Evolutionary conservation across 2,113 vertebrate species (phyloP), one percentile per base, ranked within the genome.

Genomic region (Onychostruthus taczanowskii): DNA sequence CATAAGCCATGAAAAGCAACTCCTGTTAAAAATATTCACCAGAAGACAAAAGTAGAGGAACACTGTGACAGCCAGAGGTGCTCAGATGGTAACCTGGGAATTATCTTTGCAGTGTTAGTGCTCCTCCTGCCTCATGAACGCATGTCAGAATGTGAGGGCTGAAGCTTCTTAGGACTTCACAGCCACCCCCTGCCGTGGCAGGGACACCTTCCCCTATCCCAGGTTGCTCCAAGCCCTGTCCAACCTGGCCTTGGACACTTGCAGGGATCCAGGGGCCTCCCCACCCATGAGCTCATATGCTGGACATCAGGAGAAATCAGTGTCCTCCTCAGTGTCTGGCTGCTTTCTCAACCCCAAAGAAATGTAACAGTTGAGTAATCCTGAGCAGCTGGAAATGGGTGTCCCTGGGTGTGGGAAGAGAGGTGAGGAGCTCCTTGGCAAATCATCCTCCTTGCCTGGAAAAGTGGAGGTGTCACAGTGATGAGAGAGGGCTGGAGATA

Each of bases 201-300:
- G 39, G n/a, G 55, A 35, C 70, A 47, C 17, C 4, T 76, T 4
- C 11, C 70, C 10, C 14, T 9, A 0, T 0, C n/a, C 8, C 87
- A 55, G 55, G 4, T 0, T 41, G 14, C n/a, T 68, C 55, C 61
- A 24, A 67, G 19, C 8, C 28, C 22, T 0, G 0, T 74, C 39
- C 47, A 76, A 0, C 14, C n/a, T 76, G n/a, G 14, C 24, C 39
- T 62, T 10, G 70, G 55, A 49, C 47, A 69, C 41, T 83, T 0
- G 2, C 21, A 35, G 33, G 33, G 69, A 17, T 89, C 22, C 46
- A 52, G 63, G n/a, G 31, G 15, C 27, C 49, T 76, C 0, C 1
- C 11, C 62, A 62, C 17, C 35, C 17, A 19, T 13, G 41, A 69
- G 22, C 13, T 66, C 58, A 6, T 67, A 24, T 52, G 52, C 11